phyloP scores from a whole-genome alignment of 2,113 vertebrate genomes.

The Triplophysa rosa region DNA sequence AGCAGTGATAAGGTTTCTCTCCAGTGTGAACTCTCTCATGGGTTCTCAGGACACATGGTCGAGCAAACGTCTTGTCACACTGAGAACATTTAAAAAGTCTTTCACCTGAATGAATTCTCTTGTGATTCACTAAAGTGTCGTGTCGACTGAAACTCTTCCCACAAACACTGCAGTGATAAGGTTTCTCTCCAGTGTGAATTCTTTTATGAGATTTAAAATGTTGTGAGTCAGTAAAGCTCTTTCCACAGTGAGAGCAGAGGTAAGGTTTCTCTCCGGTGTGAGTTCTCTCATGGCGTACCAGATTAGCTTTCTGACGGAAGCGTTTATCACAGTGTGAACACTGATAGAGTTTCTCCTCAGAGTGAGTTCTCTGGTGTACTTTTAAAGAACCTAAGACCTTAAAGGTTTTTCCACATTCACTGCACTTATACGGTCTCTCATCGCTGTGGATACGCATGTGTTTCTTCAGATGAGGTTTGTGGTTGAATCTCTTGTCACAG shows the following conservation, averaged over 20 bases:
- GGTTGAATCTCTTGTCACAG: no score
- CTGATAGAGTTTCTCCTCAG: not conserved
- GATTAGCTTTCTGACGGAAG: not conserved
- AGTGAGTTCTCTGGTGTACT: not conserved
- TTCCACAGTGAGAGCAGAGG: slow-evolving; percentile 31
- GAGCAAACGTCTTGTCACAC: not conserved
- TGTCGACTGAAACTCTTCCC: slow-evolving; percentile 7
- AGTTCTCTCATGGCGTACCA: slow-evolving; percentile 19
- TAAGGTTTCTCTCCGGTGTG: slow-evolving; percentile 38
- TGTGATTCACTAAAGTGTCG: slow-evolving; percentile 18
- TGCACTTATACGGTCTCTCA: no score
- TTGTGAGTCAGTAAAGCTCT: slow-evolving; percentile 24
- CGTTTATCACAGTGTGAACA: slow-evolving; percentile 30
- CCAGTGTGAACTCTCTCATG: not conserved
- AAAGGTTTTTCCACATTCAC: not conserved
- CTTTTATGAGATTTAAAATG: slow-evolving; percentile 26
- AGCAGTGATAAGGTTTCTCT: slow-evolving; percentile 17
- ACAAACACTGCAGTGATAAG: slow-evolving; percentile 6
- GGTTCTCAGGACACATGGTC: not conserved
- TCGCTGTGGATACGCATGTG: no score
- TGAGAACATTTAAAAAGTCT: slow-evolving; percentile 20
- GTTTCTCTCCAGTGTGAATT: slow-evolving; percentile 18
- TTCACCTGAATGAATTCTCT: slow-evolving; percentile 15
- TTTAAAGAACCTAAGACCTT: not conserved
- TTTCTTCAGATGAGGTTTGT: no score